Conservation (phyloP, 2,888 invertebrate genomes). For the Tetropium fuscum region DNA sequence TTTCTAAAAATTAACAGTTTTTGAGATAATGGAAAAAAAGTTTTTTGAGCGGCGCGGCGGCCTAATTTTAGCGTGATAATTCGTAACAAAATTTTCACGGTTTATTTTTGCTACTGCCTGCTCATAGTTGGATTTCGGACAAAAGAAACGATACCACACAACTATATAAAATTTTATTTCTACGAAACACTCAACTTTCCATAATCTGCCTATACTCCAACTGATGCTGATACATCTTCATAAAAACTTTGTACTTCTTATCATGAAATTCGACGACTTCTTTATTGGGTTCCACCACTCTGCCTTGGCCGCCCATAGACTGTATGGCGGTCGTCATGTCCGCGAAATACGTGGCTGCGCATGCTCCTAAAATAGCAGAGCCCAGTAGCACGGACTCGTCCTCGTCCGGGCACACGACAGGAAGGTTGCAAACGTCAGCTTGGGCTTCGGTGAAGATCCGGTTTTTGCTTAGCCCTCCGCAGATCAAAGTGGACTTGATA, state of each 20-base stretch:
- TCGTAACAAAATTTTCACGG: too few relatives aligned
- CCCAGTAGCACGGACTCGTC: conserved; percentile 90
- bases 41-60: too few relatives aligned
- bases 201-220: conserved; percentile 77
- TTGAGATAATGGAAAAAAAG: too few relatives aligned
- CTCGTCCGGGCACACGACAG: conserved; percentile 83
- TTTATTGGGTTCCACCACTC: conserved; percentile 73
- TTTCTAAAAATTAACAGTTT: too few relatives aligned
- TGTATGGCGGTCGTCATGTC: conserved; percentile 72
- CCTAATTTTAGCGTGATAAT: too few relatives aligned
- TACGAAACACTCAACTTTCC: conserved; percentile 65
- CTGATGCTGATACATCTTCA: conserved; percentile 87
- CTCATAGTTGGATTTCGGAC: too few relatives aligned
- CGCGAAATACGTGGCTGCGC: conserved; percentile 78
- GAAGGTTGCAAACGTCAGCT: conserved; percentile 86
- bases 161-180: too few relatives aligned
- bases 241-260: conserved; percentile 86
- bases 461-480: conserved; percentile 93
- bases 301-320: conserved; percentile 83
- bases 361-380: conserved; percentile 88
- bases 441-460: conserved; percentile 86
- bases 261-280: conserved; percentile 77
- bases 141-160: too few relatives aligned
- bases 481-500: conserved; percentile 80
- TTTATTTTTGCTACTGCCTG: too few relatives aligned